These are phyloP conservation scores for Cisticola juncidis DNA, from an alignment of 2,113 vertebrate genomes.

Conservation along the genomic window DNA sequence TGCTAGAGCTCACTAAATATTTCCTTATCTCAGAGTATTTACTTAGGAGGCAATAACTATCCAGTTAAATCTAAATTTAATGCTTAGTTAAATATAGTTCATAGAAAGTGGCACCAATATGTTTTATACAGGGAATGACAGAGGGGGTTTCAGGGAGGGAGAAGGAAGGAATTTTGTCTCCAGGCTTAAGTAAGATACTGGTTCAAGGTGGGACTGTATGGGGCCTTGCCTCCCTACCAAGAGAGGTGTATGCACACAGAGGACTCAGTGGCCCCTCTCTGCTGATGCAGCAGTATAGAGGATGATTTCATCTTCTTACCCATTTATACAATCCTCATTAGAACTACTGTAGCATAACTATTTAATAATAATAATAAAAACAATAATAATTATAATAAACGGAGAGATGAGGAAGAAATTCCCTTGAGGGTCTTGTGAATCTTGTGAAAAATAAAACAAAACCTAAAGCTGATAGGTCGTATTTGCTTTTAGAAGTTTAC, in stretches of 20 bases:
- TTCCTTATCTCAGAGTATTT: conserved; percentile 75
- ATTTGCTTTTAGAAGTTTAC: not conserved
- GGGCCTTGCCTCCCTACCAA: not conserved
- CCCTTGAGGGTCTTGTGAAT: not conserved
- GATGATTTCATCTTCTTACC: not conserved
- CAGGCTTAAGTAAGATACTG: not conserved
- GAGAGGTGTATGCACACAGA: not conserved
- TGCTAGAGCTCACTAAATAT: conserved; percentile 74
- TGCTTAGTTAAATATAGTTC: conserved; percentile 78
- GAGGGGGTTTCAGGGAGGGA: conserved; percentile 25
- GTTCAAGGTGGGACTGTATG: not conserved
- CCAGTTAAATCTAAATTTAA: conserved; percentile 77
- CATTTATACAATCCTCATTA: not conserved
- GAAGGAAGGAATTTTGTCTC: not conserved
- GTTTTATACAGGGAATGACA: conserved; percentile 59
- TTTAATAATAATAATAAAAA: not conserved
- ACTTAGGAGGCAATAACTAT: conserved; percentile 74
- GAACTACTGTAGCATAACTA: not conserved
- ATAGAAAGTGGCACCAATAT: conserved; percentile 72
- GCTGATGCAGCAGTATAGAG: not conserved
- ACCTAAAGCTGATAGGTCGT: not conserved
- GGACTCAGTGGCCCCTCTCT: not conserved
- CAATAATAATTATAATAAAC: not conserved
- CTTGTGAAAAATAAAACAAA: not conserved
- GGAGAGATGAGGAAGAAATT: not conserved